These are phyloP conservation scores for Andrena camellia DNA, from an alignment of 2,888 invertebrate genomes.

Conservation along the genomic window DNA sequence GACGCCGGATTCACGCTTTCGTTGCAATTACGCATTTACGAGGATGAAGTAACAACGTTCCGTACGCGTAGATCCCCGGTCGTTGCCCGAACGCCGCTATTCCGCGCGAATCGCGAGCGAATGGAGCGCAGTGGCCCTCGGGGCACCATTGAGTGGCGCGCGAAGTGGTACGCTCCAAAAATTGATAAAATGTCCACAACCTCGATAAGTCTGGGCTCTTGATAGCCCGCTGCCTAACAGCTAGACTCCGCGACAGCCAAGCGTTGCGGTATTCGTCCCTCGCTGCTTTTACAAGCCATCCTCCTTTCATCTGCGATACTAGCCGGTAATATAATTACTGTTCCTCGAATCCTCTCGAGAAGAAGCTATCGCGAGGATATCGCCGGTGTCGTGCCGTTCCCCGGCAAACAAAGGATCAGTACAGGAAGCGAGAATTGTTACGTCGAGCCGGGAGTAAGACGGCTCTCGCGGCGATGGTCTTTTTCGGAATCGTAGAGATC, in stretches of 20 bases:
- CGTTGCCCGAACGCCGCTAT: neutral
- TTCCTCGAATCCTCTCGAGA: neutral
- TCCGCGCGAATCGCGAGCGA: neutral
- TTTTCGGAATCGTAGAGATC: conserved; percentile 48
- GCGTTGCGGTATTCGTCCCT: neutral
- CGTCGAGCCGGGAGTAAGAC: neutral
- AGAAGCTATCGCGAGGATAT: conserved; percentile 5
- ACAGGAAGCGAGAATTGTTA: neutral
- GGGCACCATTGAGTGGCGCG: neutral
- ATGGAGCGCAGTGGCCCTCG: neutral
- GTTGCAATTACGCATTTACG: conserved; percentile 10
- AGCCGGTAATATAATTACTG: conserved; percentile 5
- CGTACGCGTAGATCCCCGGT: neutral
- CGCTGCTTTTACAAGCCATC: neutral
- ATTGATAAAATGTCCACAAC: neutral
- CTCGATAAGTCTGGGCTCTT: neutral
- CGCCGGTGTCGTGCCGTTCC: neutral
- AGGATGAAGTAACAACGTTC: neutral
- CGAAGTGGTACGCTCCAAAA: neutral
- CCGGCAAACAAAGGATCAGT: conserved; percentile 12
- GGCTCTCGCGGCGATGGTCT: conserved; percentile 4
- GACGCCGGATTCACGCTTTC: conserved; percentile 16
- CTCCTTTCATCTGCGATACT: neutral
- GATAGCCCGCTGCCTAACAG: neutral
- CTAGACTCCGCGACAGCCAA: neutral